These are phyloP conservation scores for Zaprionus ghesquierei DNA, from an alignment of 1,140 invertebrate genomes.

Conservation along the genomic window DNA sequence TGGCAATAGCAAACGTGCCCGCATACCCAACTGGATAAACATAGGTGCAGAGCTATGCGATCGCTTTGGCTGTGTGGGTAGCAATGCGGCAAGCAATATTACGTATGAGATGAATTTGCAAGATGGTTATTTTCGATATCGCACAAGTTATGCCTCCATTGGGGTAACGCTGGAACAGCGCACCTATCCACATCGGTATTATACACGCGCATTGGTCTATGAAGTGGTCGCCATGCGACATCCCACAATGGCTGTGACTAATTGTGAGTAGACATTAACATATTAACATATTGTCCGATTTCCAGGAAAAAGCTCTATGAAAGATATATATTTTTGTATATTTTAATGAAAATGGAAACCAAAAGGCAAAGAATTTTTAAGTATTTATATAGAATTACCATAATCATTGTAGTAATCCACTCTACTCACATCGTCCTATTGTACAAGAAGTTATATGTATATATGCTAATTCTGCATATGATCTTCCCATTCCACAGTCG, in stretches of 20 bases:
- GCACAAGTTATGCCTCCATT: slow-evolving; percentile 16
- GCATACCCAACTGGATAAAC: slow-evolving; percentile 85
- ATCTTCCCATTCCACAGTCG: slow-evolving; percentile 12
- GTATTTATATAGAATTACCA: no score
- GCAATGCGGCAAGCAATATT: slow-evolving; percentile 67
- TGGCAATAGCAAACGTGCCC: slow-evolving; percentile 84
- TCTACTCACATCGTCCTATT: no score
- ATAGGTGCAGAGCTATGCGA: slow-evolving; percentile 65
- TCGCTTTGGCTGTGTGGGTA: slow-evolving; percentile 28
- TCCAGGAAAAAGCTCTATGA: background rate
- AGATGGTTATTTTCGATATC: slow-evolving; percentile 59
- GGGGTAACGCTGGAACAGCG: slow-evolving; percentile 79
- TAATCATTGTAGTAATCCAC: no score
- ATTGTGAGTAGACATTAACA: slow-evolving; percentile 32
- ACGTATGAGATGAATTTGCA: slow-evolving; percentile 68
- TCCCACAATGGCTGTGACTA: background rate
- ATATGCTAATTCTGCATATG: no score
- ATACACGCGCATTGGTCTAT: slow-evolving; percentile 84
- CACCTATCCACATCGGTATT: slow-evolving; percentile 85
- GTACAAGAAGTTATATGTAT: no score
- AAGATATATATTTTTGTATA: background rate
- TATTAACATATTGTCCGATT: background rate
- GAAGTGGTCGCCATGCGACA: slow-evolving; percentile 79
- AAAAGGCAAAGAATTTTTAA: no score
- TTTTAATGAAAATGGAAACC: no score